phyloP scores from a whole-genome alignment of 2,113 vertebrate genomes.

The Platysternon megacephalum region DNA sequence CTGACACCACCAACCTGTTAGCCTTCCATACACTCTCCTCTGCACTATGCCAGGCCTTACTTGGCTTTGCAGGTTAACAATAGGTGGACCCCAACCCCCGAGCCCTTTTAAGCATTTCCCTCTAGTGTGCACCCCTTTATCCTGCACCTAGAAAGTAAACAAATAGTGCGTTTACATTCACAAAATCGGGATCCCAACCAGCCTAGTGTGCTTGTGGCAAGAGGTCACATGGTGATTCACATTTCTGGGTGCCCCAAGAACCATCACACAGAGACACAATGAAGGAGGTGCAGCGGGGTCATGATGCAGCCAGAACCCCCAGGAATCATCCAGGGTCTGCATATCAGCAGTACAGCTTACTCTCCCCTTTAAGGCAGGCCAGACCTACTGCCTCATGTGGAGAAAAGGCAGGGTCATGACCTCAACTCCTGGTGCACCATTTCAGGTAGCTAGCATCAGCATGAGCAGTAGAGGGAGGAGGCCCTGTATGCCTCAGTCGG shows the following conservation, averaged over 20 bases:
- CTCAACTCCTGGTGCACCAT: neutral
- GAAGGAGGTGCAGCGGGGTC: neutral
- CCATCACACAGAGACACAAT: neutral
- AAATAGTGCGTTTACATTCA: too few relatives aligned
- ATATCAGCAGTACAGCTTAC: accelerated
- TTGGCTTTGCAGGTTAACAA: too few relatives aligned
- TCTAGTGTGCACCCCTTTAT: too few relatives aligned
- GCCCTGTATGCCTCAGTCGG: accelerated
- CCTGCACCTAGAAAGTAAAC: too few relatives aligned
- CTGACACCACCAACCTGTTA: too few relatives aligned
- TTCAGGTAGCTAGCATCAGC: accelerated
- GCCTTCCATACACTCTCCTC: too few relatives aligned
- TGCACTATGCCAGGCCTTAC: too few relatives aligned
- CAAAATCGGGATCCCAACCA: too few relatives aligned
- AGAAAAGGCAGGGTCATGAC: neutral
- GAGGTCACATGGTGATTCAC: too few relatives aligned
- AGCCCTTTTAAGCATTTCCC: too few relatives aligned
- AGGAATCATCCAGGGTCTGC: neutral
- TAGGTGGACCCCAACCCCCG: too few relatives aligned
- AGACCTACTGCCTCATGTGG: accelerated
- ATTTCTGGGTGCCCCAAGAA: neutral
- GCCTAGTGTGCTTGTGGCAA: too few relatives aligned
- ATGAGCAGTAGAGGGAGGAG: neutral
- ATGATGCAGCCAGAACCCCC: neutral
- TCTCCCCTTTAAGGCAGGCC: neutral